Base-by-base conservation (phyloP, 2,888 invertebrate genomes). In the Cheilosia vernalis region DNA sequence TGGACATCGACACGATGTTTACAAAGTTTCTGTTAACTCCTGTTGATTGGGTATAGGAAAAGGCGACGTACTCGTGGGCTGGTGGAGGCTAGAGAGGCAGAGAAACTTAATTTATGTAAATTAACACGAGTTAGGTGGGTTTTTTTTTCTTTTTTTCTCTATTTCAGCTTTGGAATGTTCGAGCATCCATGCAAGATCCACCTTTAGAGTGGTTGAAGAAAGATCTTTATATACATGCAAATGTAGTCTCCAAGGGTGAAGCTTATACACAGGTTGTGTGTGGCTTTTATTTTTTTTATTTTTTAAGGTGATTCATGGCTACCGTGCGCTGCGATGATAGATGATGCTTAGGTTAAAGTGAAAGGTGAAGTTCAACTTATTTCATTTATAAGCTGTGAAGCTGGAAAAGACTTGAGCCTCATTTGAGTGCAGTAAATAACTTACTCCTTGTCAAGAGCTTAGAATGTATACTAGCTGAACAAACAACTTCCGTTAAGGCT, bases 81-180 rank as follows among this genome's bases (percentile, higher is more conserved):
- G 61, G 17, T 51, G 51, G 61, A 74, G 74, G 74, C 60, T 67
- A 67, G 51, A 47, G 56, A 49, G 51, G 27, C 5, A 63, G 74
- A 79, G 79, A 80, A 69, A 74, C 80, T 84, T 80, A 80, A 80
- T 80, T 74, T 80, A 84, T 76, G 84, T 80, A 74, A 84, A 84
- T 84, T 76, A 70, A 21, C 69, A 60, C 19, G 58, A 74, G 64
- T 64, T 58, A 55, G 58, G 49, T 77, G 42, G 55, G 47, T 60
- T 63, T 27, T 27, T 6, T 27, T 6, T n/a, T 63, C 69, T 66
- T 56, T 63, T 51, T 4, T 40, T 49, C 37, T 47, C 55, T 51
- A 27, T 79, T 64, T 51, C 40, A 74, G 61, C 73, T 66, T 58
- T 37, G 40, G 15, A 49, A 53, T 67, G 51, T 42, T 42, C 40